Base-by-base conservation (phyloP, 2,888 invertebrate species). In the Aphelenchoides bicaudatus region DNA sequence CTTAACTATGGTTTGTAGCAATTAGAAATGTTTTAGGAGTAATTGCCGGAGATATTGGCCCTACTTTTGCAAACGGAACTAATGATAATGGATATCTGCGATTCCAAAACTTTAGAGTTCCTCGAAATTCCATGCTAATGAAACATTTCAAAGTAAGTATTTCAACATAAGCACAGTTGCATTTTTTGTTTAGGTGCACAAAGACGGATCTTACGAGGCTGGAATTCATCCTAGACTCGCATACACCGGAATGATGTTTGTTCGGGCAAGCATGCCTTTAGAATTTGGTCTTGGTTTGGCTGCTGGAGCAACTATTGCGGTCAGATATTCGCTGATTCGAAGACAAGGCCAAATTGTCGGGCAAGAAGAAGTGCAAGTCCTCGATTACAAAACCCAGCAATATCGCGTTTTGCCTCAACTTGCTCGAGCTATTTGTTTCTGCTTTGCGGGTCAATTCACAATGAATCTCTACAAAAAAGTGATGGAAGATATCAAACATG, bases 371-470 rank as follows among this genome's bases (percentile, higher is more conserved):
- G 88, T 88, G 0, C 89, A 91, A 81, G 89, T 94, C 70, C 81
- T 94, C 61, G 91, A 94, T 78, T 94, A 90, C 79, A 86, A 90
- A 62, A 91, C 92, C 0, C 94, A 94, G 78, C 93, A 93, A 79
- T 87, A 90, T 79, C 92, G 92, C 81, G 80, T 96, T 21, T 87
- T 93, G 71, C 88, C 92, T 0, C 58, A 66, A 27, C 50, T 74
- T 6, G 72, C 91, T 0, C 84, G 88, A 1, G 86, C 87, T 31
- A 88, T 90, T 79, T 90, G 89, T 0, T 87, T 89, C 76, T 84
- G 85, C 39, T 85, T 88, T 66, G 85, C 79, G 25, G 80, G 80
- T 2, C 25, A 43, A 25, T 16, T 25, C 3, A 25, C 43, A 2
- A 43, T 43, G 16, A 43, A 16, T 3, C 3, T 43, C 1, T 43